These are phyloP conservation scores for Portunus trituberculatus DNA, from an alignment of 1,140 invertebrate species.

Conservation along the genomic window DNA sequence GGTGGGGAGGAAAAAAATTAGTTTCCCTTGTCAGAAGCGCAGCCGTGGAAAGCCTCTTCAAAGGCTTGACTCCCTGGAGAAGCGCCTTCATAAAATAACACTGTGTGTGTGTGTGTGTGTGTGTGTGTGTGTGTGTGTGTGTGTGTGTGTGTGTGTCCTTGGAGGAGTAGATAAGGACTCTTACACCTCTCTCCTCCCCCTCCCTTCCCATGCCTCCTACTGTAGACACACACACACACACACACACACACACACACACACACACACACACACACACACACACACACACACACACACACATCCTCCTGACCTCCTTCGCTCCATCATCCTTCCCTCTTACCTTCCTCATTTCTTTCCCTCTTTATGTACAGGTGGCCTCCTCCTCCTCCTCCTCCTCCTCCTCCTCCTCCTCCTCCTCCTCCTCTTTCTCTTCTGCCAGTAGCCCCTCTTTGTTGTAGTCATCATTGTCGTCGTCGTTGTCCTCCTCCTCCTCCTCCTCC, in stretches of 20 bases:
- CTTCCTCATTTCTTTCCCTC: too few relatives aligned
- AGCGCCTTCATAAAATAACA: background rate
- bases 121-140: conserved; percentile 9
- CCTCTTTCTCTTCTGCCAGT: background rate
- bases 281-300: too few relatives aligned
- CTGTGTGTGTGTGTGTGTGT: background rate
- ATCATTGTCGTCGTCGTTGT: too few relatives aligned
- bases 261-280: too few relatives aligned
- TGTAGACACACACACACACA: too few relatives aligned
- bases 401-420: background rate
- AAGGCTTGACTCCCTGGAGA: background rate
- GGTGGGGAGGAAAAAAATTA: background rate
- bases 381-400: background rate
- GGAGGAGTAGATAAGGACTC: background rate
- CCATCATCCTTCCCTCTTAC: too few relatives aligned
- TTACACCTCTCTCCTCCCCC: background rate
- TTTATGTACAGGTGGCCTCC: background rate
- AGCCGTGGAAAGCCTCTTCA: background rate
- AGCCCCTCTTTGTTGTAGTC: too few relatives aligned
- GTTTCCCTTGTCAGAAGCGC: background rate
- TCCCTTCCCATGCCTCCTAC: background rate
- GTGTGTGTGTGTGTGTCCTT: conserved; percentile 3
- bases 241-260: too few relatives aligned
- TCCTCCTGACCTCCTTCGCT: too few relatives aligned
- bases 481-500: background rate